Evolutionary conservation across 1,140 invertebrate genomes (phyloP).

Genomic region (Globodera rostochiensis): DNA sequence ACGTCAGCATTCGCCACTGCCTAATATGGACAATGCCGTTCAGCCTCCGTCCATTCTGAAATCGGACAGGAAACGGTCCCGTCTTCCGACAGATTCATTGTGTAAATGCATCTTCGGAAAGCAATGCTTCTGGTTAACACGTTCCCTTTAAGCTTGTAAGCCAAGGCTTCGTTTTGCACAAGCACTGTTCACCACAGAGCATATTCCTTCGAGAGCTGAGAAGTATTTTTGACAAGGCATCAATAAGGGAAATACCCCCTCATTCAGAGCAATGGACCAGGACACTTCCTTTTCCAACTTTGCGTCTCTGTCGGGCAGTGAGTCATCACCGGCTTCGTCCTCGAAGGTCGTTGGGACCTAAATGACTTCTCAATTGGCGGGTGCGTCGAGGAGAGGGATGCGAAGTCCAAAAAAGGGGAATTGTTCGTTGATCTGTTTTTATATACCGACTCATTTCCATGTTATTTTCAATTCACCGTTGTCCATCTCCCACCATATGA

Average conservation of each 20-base stretch:
- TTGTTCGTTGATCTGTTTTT: neutral
- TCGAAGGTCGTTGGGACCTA: neutral
- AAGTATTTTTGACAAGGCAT: conserved; percentile 17
- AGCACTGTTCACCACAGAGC: conserved; percentile 31
- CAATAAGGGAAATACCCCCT: too few species aligned
- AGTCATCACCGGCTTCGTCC: conserved; percentile 28
- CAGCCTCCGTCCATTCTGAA: conserved; percentile 21
- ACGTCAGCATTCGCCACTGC: neutral
- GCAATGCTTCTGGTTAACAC: too few species aligned
- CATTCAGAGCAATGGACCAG: conserved; percentile 30
- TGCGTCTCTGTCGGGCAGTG: conserved; percentile 28
- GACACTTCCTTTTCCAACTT: conserved; percentile 36
- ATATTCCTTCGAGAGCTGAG: conserved; percentile 34
- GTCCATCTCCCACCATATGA: too few species aligned
- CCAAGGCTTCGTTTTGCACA: conserved; percentile 29
- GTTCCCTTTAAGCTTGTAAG: conserved; percentile 29
- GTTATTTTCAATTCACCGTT: neutral
- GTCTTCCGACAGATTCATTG: conserved; percentile 14
- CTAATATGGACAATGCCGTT: neutral
- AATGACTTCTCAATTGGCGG: neutral
- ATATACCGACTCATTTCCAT: neutral
- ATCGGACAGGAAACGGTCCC: conserved; percentile 12
- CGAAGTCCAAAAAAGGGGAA: neutral
- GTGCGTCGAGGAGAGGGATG: neutral
- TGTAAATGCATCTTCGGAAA: neutral